Evolutionary conservation across 2,113 vertebrate species (phyloP), one percentile per base, ranked within the genome.

Genomic region (Urocitellus parryii): DNA sequence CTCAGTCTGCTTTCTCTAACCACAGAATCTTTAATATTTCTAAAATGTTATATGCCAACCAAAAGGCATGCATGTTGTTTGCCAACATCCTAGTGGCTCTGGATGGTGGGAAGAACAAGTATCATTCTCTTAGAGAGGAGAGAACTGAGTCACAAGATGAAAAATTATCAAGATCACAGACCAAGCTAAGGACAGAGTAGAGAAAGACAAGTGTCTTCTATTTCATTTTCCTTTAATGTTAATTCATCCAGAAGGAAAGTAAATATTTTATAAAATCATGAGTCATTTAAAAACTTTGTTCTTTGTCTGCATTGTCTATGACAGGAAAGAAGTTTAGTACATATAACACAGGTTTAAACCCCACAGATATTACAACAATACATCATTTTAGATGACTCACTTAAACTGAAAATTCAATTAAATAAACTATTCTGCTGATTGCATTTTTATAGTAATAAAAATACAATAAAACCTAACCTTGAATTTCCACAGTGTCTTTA

Each of bases 341-440:
- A 14, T 6, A 25, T 2, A 72, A 74, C 34, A 16, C 4, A 53
- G 9, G 16, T 11, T 22, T 88, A 73, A 58, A 70, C 29, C n/a
- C 34, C n/a, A 74, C 58, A 76, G 27, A 22, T 76, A 58, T 90
- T 82, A 20, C 82, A 94, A 76, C 24, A 88, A 80, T 73, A 45
- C 45, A 17, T 20, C 34, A 76, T 86, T 82, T 89, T 82, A 67
- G 42, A 73, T 70, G 61, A 61, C 61, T 92, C 22, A 0, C 11
- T 53, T 25, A 92, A 77, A 61, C 34, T 48, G 37, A 96, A 94
- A 93, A 51, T 73, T 91, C 51, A 45, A 18, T 96, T 83, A 88
- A 81, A 78, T 17, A 78, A 83, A 39, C 24, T 32, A n/a, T 73
- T 83, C 5, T 20, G 27, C 32, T 81, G 48, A 90, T 51, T 24